Percentiles rank a stretch among this genome's conserved stretches.
Evolutionary conservation across 2,888 invertebrate species (phyloP).

Genomic region (Tenthredo notha): DNA sequence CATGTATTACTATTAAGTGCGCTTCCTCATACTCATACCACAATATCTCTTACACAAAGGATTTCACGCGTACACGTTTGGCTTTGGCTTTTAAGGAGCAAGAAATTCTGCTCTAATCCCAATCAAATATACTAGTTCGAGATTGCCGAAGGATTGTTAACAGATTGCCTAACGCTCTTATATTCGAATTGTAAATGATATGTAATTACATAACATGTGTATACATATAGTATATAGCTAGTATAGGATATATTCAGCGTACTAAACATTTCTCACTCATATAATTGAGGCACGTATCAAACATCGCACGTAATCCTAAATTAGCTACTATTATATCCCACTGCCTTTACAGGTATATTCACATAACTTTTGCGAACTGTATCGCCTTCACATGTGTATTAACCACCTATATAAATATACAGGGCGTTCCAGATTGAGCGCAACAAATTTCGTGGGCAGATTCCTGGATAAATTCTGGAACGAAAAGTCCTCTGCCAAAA

Average conservation of each 20-base stretch:
- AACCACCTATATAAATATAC: neutral
- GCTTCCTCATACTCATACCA: neutral
- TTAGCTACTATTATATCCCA: slow-evolving; percentile 6
- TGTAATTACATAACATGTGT: neutral
- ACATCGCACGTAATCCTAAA: neutral
- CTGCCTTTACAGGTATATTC: neutral
- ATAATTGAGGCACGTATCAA: slow-evolving; percentile 28
- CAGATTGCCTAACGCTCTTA: neutral
- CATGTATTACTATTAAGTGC: slow-evolving; percentile 8
- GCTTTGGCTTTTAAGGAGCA: neutral
- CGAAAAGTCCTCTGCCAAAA: too few relatives aligned
- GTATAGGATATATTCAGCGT: neutral
- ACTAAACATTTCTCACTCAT: neutral
- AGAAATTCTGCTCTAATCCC: neutral
- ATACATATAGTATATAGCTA: neutral
- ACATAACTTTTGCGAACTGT: neutral
- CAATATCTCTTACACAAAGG: neutral
- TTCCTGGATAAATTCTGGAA: too few relatives aligned
- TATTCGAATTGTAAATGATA: neutral
- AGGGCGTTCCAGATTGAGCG: too few relatives aligned
- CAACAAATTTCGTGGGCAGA: too few relatives aligned
- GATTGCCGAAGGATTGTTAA: neutral
- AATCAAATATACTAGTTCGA: neutral
- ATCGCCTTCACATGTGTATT: neutral
- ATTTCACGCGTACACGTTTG: slow-evolving; percentile 14